Evolutionary conservation across 2,888 invertebrate species (phyloP), one percentile per base, ranked within the genome.

Genomic region (Cancer borealis): DNA sequence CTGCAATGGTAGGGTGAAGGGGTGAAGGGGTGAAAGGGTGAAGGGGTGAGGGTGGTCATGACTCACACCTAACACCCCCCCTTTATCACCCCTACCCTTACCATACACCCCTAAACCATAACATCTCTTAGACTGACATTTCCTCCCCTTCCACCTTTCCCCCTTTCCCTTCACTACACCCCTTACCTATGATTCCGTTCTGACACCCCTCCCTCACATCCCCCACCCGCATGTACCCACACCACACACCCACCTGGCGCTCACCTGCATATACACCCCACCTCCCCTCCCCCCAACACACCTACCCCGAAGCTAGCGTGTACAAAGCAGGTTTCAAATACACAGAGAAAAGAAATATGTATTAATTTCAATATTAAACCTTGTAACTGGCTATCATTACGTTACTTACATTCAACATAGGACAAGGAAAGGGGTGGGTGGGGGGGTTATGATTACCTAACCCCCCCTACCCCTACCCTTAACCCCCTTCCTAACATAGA

Each of bases 191-290:
- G 4, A 47, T n/a, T 45, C 88, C 60, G 26, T 21, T 60, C 45
- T 66, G 30, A 21, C 39, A 54, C 91, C 39, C 30, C 39, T 30
- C 66, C 91, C 66, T 17, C 60, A 45, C 91, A 30, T 1, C 66
- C 39, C 54, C 79, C 79, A 46, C 92, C 79, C 66, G 66, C 66
- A 60, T 66, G 46, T 21, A 73, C 46, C 92, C 60, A 91, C 91
- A 49, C 39, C 26, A 14, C 91, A 5, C 73, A 49, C 92, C 46
- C 30, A 47, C 54, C 89, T 89, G 47, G 0, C 89, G 49, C 39
- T 47, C 89, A 89, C 89, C 47, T 89, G 49, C 54, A 49, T 45
- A 3, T 14, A 89, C 30, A 89, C 54, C 49, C 89, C 84, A 30
- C 0, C 39, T 0, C 73, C 73, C 73, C 30, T 14, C 79, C 4